These are phyloP conservation scores for Catamblyrhynchus diadema DNA, from an alignment of 2,797 vertebrate genomes.

Conservation along the genomic window DNA sequence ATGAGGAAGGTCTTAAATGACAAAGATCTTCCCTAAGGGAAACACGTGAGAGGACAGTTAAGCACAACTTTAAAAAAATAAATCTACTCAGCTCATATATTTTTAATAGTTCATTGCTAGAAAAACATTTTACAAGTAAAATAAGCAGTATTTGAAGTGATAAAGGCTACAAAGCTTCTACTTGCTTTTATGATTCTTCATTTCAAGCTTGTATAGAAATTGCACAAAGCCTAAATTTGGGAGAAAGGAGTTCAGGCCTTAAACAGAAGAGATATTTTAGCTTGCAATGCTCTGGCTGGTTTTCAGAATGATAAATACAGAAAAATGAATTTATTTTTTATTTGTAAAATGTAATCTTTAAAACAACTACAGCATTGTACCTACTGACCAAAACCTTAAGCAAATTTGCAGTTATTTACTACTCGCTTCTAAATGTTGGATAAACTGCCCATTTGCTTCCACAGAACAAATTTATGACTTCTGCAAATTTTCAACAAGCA, in stretches of 20 bases:
- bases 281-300: neutral
- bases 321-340: neutral
- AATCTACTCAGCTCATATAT: neutral
- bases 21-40: conserved; percentile 88
- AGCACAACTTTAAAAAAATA: neutral
- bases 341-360: neutral
- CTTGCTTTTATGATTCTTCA: neutral
- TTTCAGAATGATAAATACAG: neutral
- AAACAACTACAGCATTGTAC: neutral
- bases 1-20: conserved; percentile 98
- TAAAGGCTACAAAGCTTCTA: neutral
- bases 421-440: neutral
- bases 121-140: neutral
- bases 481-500: neutral
- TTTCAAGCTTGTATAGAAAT: neutral
- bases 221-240: rapidly evolving
- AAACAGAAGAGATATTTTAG: neutral
- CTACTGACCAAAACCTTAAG: neutral
- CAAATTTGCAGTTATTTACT: neutral
- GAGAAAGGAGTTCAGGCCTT: neutral
- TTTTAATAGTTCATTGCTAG: neutral
- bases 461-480: neutral
- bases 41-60: conserved; percentile 51
- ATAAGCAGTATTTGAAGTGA: neutral
- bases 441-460: neutral